Conservation (phyloP, 2,113 vertebrate species). For the Chunga burmeisteri region DNA sequence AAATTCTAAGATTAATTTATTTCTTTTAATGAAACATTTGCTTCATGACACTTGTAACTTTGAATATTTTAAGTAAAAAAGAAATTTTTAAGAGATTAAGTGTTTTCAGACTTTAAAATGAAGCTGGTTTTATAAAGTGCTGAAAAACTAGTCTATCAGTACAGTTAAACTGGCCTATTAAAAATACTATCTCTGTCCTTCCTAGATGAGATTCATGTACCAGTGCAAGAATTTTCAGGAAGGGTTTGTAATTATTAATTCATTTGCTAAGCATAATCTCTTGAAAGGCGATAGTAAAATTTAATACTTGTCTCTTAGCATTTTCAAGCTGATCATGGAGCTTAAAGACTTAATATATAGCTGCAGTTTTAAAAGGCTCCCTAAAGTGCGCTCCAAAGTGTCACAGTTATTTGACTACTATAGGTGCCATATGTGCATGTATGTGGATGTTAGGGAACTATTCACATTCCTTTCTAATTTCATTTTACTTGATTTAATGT, state of each 20-base stretch:
- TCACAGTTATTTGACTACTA: neutral
- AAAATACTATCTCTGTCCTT: neutral
- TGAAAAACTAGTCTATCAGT: neutral
- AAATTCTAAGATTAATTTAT: neutral
- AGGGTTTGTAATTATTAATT: neutral
- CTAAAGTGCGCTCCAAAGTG: neutral
- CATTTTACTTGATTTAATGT: neutral
- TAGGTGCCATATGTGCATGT: neutral
- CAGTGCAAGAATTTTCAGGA: neutral
- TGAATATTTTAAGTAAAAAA: constrained; percentile 8
- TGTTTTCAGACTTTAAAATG: neutral
- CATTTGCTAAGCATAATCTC: constrained; percentile 14
- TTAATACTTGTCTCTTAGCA: neutral
- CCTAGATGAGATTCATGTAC: neutral
- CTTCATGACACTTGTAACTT: neutral
- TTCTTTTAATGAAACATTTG: neutral
- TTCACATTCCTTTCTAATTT: neutral
- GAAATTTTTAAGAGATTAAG: neutral
- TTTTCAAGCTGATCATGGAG: neutral
- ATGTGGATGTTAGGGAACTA: neutral
- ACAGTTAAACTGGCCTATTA: neutral
- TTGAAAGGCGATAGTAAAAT: neutral
- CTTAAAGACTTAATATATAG: neutral
- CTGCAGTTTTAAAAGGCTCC: neutral
- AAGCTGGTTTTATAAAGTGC: neutral